Conservation (phyloP, 2,888 invertebrate genomes). For the Andrena minutula region DNA sequence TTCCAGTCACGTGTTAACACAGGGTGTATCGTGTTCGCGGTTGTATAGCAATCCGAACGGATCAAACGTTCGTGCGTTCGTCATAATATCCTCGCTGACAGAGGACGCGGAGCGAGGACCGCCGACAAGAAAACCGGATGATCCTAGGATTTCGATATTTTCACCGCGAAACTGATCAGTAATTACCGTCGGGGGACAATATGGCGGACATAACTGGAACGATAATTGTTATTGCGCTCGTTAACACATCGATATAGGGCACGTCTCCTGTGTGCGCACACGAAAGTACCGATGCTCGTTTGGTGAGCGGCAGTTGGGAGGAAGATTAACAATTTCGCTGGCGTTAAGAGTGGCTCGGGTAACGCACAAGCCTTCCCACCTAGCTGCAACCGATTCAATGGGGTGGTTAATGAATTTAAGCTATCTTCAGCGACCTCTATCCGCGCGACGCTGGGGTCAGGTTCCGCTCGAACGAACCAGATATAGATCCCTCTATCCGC, state of each 20-base stretch:
- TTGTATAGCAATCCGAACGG: neutral
- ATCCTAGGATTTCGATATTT: slow-evolving; percentile 45
- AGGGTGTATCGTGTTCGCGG: slow-evolving; percentile 8
- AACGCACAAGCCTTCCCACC: slow-evolving; percentile 28
- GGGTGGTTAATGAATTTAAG: slow-evolving; percentile 76
- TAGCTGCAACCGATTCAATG: slow-evolving; percentile 67
- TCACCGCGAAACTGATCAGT: slow-evolving; percentile 52
- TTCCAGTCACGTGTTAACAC: slow-evolving; percentile 6
- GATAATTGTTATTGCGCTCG: slow-evolving; percentile 75
- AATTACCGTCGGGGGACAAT: slow-evolving; percentile 53
- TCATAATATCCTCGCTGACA: neutral
- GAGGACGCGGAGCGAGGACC: too few species aligned
- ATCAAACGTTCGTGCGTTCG: neutral
- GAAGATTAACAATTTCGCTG: slow-evolving; percentile 75
- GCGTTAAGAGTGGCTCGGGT: slow-evolving; percentile 62
- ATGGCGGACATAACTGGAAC: slow-evolving; percentile 68
- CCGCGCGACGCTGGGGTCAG: slow-evolving; percentile 45
- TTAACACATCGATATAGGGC: slow-evolving; percentile 65
- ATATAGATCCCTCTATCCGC: slow-evolving; percentile 7
- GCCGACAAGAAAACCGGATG: slow-evolving; percentile 14
- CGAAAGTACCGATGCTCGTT: slow-evolving; percentile 27
- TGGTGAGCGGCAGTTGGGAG: slow-evolving; percentile 18
- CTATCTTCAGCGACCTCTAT: slow-evolving; percentile 62
- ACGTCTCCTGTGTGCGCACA: neutral
- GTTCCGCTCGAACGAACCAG: slow-evolving; percentile 1